Evolutionary conservation across 2,797 vertebrate genomes (phyloP).

Genomic region (Pantherophis vulpinus): DNA sequence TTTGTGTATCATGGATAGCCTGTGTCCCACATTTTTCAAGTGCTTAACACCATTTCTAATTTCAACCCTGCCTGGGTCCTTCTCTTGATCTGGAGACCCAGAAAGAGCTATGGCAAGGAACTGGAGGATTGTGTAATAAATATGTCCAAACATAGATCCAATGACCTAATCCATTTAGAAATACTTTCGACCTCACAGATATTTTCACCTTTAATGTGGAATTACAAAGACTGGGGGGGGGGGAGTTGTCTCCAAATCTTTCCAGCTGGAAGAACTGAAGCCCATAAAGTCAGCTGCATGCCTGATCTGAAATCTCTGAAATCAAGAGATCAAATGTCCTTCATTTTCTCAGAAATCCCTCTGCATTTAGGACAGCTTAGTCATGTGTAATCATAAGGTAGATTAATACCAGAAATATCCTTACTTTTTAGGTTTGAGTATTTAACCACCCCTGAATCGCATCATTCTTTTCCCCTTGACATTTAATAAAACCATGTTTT

Average conservation of each 20-base stretch:
- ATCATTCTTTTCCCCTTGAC: conserved; percentile 10
- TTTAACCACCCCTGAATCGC: background rate
- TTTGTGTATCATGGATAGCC: background rate
- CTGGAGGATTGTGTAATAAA: background rate
- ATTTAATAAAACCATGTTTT: background rate
- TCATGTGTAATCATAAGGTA: background rate
- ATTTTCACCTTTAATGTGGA: background rate
- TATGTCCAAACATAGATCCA: background rate
- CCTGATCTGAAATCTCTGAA: background rate
- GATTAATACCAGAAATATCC: background rate
- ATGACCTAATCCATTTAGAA: background rate
- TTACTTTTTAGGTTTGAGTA: background rate
- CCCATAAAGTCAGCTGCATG: background rate
- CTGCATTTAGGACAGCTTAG: background rate
- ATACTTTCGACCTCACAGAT: background rate
- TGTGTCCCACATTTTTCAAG: background rate
- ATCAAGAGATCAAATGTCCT: background rate
- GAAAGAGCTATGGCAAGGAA: background rate
- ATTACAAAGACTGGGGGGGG: background rate
- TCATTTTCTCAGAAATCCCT: background rate
- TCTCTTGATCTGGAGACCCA: background rate
- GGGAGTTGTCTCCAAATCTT: background rate
- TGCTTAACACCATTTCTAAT: background rate
- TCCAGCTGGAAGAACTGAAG: background rate
- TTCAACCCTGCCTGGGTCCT: background rate